Percentiles rank a stretch among this genome's conserved stretches.
phyloP scores from a whole-genome alignment of 2,113 vertebrate species.

The Piprites chloris region DNA sequence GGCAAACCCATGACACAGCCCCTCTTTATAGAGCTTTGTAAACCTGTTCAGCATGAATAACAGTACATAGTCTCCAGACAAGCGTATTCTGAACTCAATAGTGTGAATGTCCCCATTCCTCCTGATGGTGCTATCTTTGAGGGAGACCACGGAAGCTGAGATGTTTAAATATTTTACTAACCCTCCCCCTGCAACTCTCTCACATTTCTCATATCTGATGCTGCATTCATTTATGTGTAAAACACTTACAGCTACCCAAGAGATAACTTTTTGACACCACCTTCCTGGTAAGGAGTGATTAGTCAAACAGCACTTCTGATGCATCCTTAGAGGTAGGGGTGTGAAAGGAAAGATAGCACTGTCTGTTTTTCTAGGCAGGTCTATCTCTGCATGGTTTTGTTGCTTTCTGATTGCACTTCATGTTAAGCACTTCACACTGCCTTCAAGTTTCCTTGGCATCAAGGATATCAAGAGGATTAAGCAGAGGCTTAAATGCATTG shows the following conservation, averaged over 20 bases:
- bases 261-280: neutral
- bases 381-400: neutral
- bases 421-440: neutral
- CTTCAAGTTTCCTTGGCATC: neutral
- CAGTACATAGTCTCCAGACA: neutral
- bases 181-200: neutral
- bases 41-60: slow-evolving; percentile 24
- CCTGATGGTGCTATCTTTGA: neutral
- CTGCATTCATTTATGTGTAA: neutral
- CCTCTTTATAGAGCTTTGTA: neutral
- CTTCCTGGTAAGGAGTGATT: neutral
- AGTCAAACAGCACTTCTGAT: neutral
- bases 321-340: neutral
- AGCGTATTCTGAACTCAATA: neutral
- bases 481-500: neutral
- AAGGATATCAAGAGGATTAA: neutral
- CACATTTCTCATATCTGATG: neutral
- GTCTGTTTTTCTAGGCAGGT: neutral
- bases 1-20: too few relatives aligned
- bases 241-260: neutral
- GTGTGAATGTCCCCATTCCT: neutral
- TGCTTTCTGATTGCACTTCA: neutral
- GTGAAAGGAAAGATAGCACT: neutral
- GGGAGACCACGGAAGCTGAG: neutral
- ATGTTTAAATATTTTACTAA: neutral